Evolutionary conservation across 1,140 invertebrate genomes (phyloP).

Genomic region (Drosophila equinoxialis): DNA sequence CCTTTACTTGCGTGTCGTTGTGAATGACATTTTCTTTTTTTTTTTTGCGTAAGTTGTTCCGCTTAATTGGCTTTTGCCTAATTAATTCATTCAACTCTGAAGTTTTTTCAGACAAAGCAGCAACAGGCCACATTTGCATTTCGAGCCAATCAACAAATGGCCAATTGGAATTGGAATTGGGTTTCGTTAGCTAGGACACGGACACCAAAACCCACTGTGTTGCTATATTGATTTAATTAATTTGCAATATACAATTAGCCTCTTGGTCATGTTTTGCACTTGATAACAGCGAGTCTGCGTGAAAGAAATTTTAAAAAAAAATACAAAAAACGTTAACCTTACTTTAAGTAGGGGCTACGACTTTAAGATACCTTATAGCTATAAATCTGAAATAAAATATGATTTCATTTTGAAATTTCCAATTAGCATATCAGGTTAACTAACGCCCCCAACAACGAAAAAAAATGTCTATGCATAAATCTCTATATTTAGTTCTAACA

Average conservation of each 20-base stretch:
- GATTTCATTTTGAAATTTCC: too few species aligned
- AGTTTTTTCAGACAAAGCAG: conserved; percentile 21
- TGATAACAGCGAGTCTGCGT: conserved; percentile 39
- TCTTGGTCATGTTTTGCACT: conserved; percentile 43
- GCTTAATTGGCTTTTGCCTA: conserved; percentile 79
- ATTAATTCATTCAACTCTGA: conserved; percentile 67
- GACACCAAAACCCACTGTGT: conserved; percentile 15
- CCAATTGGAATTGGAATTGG: conserved; percentile 18
- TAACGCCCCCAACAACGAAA: too few species aligned
- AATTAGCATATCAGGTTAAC: too few species aligned
- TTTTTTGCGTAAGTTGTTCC: conserved; percentile 62
- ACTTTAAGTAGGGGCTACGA: conserved; percentile 2
- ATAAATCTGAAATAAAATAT: not conserved
- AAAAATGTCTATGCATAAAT: too few species aligned
- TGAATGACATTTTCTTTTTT: conserved; percentile 39
- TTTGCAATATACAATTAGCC: conserved; percentile 74
- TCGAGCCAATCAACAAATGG: conserved; percentile 47
- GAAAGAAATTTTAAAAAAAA: conserved; percentile 59
- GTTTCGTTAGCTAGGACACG: not conserved
- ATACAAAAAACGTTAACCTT: not conserved
- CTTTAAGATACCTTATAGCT: conserved; percentile 18
- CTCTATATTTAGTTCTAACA: too few species aligned
- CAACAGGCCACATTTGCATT: conserved; percentile 52
- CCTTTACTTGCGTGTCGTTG: conserved; percentile 56
- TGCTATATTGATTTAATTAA: conserved; percentile 67